phyloP scores from a whole-genome alignment of 2,797 vertebrate species.

The Sylvia borin region DNA sequence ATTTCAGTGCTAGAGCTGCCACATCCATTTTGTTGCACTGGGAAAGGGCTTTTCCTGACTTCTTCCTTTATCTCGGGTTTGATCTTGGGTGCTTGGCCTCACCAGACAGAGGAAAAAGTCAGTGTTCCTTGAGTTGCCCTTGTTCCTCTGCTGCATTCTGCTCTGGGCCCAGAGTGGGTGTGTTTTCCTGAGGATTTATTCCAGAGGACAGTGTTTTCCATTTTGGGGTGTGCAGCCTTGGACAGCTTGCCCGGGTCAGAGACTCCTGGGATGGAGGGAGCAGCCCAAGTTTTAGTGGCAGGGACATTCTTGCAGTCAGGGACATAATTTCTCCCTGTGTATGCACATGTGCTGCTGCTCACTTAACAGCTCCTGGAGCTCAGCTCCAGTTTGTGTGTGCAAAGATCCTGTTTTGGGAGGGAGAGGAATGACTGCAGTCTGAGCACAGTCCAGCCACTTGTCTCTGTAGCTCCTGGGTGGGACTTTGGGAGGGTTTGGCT shows the following conservation, averaged over 20 bases:
- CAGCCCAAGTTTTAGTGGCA: not conserved
- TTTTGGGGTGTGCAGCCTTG: not conserved
- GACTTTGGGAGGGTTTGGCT: not conserved
- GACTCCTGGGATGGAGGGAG: not conserved
- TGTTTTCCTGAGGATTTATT: not conserved
- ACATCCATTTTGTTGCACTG: not conserved
- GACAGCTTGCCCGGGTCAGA: not conserved
- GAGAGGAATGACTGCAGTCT: not conserved
- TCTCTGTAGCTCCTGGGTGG: rapidly evolving
- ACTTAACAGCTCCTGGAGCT: not conserved
- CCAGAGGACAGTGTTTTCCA: not conserved
- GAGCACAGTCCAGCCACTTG: not conserved
- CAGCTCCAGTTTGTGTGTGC: not conserved
- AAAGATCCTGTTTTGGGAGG: not conserved
- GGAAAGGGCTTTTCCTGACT: not conserved
- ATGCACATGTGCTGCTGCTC: not conserved
- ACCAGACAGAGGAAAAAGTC: not conserved
- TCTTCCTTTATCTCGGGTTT: not conserved
- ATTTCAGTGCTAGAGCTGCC: not conserved
- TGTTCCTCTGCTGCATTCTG: not conserved
- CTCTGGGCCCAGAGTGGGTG: not conserved
- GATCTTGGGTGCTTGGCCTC: not conserved
- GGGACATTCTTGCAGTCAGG: not conserved
- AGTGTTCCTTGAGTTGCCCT: not conserved
- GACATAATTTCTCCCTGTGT: not conserved